Evolutionary conservation across 1,140 invertebrate genomes (phyloP), one percentile per base, ranked within the genome.

Genomic region (Elysia chlorotica): DNA sequence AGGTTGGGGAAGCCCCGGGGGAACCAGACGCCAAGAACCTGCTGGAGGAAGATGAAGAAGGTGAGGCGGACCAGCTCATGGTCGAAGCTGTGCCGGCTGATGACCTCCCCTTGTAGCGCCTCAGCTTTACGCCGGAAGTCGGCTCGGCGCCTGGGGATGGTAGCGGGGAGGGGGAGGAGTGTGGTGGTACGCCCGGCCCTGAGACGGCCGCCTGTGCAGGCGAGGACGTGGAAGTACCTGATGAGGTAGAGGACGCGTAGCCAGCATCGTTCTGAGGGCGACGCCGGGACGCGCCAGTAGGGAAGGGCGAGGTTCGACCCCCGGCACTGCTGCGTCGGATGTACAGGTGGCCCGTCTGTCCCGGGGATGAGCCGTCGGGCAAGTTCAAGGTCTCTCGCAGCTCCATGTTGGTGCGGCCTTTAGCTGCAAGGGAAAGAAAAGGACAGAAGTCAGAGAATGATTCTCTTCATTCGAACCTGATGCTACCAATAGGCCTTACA

Each of bases 321-420:
- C 79, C 75, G 71, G 81, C 79, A 61, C 80, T 83, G 67, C 79
- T 75, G 66, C 80, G 76, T 0, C 80, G 77, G n/a, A 78, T 74
- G 41, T 75, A 74, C 57, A 71, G 73, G n/a, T n/a, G n/a, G n/a
- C n/a, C n/a, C 71, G 78, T 77, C 14, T 76, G 63, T n/a, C 36
- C 53, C 30, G 76, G 71, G 4, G 69, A 33, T 6, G 76, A 74
- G 14, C 75, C 78, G 61, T 79, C 81, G 31, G 72, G 76, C 56
- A 74, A 70, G 41, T 70, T 74, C 72, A 87, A 78, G 36, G 79
- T 73, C 37, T 87, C 85, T 62, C 84, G 79, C 38, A 86, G 81
- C 62, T 87, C 86, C 56, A 78, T 74, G 70, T 85, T 86, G 71
- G 84, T 82, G 74, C 86, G 77, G 65, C 84, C 84, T 81, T 80